These are phyloP conservation scores for Borostomias antarcticus DNA, from an alignment of 2,797 vertebrate species.

Conservation along the genomic window DNA sequence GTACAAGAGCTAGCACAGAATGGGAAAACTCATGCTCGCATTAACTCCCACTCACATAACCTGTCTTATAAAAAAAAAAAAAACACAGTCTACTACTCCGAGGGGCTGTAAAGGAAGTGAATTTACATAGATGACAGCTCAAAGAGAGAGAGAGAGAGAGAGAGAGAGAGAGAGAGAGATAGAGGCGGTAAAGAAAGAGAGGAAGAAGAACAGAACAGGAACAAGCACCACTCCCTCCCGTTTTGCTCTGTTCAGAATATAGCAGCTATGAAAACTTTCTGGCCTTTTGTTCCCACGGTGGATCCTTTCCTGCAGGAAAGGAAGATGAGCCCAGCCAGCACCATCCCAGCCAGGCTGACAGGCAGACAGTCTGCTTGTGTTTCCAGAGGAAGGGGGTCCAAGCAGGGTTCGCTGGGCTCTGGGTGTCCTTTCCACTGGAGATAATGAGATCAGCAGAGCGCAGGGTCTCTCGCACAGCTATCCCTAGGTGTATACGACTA, in stretches of 20 bases:
- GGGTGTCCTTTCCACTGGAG: neutral
- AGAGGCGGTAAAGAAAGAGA: too few relatives aligned
- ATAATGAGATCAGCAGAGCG: constrained; percentile 17
- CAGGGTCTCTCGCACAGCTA: neutral
- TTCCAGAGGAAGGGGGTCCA: constrained; percentile 6
- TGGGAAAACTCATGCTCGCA: neutral
- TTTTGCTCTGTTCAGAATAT: neutral
- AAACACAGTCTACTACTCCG: too few relatives aligned
- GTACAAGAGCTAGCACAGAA: neutral
- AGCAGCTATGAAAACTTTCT: neutral
- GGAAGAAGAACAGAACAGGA: neutral
- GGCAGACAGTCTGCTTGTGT: neutral
- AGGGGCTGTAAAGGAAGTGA: neutral
- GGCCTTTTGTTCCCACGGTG: neutral
- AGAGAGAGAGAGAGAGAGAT: neutral
- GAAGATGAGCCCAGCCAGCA: neutral
- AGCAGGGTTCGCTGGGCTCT: neutral
- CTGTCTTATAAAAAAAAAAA: neutral
- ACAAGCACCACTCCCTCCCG: neutral
- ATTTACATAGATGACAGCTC: constrained; percentile 21
- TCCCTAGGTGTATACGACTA: neutral
- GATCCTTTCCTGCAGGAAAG: neutral
- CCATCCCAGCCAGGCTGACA: neutral
- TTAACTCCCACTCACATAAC: neutral
- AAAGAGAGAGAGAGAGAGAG: neutral